Conservation (phyloP, 2,888 invertebrate genomes). For the Buathra laborator region DNA sequence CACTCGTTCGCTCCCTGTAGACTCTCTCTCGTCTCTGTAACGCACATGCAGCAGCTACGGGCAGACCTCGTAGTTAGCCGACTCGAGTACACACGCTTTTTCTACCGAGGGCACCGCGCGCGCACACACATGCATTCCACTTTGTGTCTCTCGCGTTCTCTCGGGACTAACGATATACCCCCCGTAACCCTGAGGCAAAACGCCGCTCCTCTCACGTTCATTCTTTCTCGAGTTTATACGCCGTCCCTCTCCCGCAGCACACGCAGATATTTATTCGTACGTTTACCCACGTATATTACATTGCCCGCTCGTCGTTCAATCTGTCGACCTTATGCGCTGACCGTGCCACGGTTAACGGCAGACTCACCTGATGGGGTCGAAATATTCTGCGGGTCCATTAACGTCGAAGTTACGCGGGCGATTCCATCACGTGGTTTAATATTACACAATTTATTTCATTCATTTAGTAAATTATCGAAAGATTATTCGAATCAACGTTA, state of each 20-base stretch:
- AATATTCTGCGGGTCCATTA: conserved; percentile 13
- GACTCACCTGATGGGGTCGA: conserved; percentile 14
- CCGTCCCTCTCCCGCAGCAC: background rate
- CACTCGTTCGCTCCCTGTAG: conserved; percentile 53
- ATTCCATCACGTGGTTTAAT: background rate
- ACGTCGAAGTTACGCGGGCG: background rate
- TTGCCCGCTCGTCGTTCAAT: conserved; percentile 68
- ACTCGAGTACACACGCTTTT: conserved; percentile 11
- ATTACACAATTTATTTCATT: background rate
- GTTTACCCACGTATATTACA: conserved; percentile 36
- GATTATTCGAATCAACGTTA: background rate
- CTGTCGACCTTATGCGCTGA: conserved; percentile 71
- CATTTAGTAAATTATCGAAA: background rate
- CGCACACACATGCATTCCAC: conserved; percentile 15
- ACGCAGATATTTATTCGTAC: conserved; percentile 46
- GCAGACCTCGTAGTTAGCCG: background rate
- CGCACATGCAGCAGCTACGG: conserved; percentile 30
- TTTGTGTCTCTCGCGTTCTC: conserved; percentile 40
- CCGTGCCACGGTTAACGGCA: conserved; percentile 1
- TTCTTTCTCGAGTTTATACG: conserved; percentile 12
- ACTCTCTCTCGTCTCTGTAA: background rate
- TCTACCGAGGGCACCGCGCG: background rate
- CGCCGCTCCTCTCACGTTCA: conserved; percentile 16
- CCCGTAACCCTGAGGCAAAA: background rate
- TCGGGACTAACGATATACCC: conserved; percentile 37